phyloP scores from a whole-genome alignment of 1,140 invertebrate species.

The Panonychus citri region DNA sequence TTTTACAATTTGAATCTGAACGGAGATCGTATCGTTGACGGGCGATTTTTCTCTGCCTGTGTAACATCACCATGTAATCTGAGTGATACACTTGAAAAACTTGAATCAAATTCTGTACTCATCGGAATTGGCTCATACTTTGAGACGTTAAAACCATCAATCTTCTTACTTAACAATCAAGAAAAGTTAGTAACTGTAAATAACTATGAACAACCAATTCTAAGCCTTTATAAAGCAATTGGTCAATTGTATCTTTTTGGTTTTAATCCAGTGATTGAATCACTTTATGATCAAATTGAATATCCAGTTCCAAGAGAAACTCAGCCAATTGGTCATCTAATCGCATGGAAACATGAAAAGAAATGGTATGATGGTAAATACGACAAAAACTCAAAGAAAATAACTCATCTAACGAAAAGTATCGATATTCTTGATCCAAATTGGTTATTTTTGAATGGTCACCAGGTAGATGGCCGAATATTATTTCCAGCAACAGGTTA shows the following conservation, averaged over 20 bases:
- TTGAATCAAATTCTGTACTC: no score
- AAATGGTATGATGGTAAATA: constrained; percentile 51
- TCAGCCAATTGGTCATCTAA: constrained; percentile 51
- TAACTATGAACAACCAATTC: no score
- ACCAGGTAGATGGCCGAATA: constrained; percentile 74
- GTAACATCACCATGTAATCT: no score
- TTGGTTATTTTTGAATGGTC: constrained; percentile 54
- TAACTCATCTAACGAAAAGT: constrained; percentile 39
- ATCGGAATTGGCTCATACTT: no score
- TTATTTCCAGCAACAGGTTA: constrained; percentile 89
- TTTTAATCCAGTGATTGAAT: constrained; percentile 41
- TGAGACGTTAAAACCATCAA: no score
- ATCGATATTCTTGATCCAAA: constrained; percentile 43
- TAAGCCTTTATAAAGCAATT: no score
- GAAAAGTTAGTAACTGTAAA: no score
- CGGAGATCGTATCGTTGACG: no score
- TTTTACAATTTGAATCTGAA: no score
- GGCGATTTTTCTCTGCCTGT: no score
- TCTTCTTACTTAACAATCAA: no score
- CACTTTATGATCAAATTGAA: constrained; percentile 44
- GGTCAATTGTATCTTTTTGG: constrained; percentile 58
- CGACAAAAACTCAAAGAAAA: constrained; percentile 1
- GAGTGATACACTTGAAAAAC: no score
- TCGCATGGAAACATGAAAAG: constrained; percentile 70
- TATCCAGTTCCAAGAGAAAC: constrained; percentile 68